Conservation (phyloP, 2,797 vertebrate species). For the Taeniopygia guttata region DNA sequence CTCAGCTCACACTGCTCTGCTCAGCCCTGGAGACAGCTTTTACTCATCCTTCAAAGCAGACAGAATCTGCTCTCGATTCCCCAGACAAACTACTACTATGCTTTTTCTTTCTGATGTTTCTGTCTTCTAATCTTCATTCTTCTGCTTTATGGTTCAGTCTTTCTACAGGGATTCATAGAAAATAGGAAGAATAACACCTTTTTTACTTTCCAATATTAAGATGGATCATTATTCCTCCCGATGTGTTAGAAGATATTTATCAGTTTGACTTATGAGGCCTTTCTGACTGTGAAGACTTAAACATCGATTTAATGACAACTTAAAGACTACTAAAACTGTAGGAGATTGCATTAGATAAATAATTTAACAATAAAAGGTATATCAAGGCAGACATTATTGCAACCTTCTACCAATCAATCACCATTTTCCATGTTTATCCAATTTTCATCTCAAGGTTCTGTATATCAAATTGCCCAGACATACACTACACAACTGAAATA, state of each 20-base stretch:
- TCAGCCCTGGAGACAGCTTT: background rate
- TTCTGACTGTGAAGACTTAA: constrained; percentile 52
- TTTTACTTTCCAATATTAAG: constrained; percentile 27
- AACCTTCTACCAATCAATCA: constrained; percentile 70
- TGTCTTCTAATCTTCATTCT: background rate
- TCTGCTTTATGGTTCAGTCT: background rate
- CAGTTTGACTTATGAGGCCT: constrained; percentile 55
- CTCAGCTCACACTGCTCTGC: background rate
- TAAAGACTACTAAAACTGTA: constrained; percentile 62
- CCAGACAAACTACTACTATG: background rate
- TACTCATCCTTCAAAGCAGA: background rate
- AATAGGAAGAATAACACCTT: constrained; percentile 13
- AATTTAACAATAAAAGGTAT: constrained; percentile 76
- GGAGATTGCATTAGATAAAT: constrained; percentile 73
- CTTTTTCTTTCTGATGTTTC: background rate
- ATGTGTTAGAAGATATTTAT: constrained; percentile 60
- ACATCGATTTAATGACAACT: constrained; percentile 70
- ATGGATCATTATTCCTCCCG: constrained; percentile 48
- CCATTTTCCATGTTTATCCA: constrained; percentile 72
- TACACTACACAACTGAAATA: constrained; percentile 70
- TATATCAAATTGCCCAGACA: constrained; percentile 66
- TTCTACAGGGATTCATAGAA: background rate
- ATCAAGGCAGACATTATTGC: constrained; percentile 66
- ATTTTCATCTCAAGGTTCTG: constrained; percentile 58
- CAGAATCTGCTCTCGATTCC: background rate